Percentiles rank a stretch among this genome's conserved stretches.
These are phyloP conservation scores for Crossaster papposus DNA, from an alignment of 53 echinoderm and acorn worm species.

Conservation along the genomic window DNA sequence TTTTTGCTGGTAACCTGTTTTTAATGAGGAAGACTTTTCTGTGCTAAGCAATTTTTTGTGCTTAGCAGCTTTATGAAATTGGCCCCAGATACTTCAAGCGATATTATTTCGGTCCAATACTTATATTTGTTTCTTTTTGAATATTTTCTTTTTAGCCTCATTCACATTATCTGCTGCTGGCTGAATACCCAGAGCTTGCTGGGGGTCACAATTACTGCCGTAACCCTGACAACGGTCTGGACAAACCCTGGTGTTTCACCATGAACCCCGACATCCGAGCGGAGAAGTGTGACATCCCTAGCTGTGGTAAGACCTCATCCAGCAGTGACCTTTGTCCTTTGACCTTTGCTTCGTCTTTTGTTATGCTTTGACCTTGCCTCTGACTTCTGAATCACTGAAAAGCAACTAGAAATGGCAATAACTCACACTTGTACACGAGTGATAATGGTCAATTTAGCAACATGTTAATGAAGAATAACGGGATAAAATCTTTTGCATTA, in stretches of 20 bases:
- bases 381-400: no score
- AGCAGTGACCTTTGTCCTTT: background rate
- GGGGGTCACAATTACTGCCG: constrained; percentile 99
- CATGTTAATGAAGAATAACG: background rate
- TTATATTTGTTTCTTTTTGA: background rate
- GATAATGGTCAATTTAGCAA: no score
- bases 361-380: no score
- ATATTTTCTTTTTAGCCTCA: constrained; percentile 63
- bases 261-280: constrained; percentile 75
- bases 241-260: constrained; percentile 98
- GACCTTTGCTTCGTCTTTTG: background rate
- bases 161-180: constrained; percentile 65
- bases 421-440: no score
- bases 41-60: no score
- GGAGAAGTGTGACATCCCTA: constrained; percentile 82
- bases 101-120: background rate
- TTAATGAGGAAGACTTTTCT: no score
- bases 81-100: no score
- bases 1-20: no score
- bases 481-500: background rate
- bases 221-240: constrained; percentile 85
- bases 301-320: constrained; percentile 71
- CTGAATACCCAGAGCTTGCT: constrained; percentile 85
- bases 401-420: no score
- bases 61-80: no score